Evolutionary conservation across 2,797 vertebrate species (phyloP), one percentile per base, ranked within the genome.

Genomic region (Clarias pachynema): DNA sequence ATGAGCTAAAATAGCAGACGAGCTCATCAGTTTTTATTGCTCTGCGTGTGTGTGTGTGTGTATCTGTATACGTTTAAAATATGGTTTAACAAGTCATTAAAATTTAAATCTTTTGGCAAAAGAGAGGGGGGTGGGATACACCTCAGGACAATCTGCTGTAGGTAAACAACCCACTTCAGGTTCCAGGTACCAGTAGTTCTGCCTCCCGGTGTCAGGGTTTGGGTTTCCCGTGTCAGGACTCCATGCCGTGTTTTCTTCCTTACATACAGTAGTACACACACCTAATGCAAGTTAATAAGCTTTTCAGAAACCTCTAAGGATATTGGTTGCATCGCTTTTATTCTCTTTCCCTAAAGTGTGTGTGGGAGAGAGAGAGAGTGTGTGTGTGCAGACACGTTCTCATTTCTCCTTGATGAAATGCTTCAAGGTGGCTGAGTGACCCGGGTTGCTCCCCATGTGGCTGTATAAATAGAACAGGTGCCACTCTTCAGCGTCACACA

Each of bases 381-480:
- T 34, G 49, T 31, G 16, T 40, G 24, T 75, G 70, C 49, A 65
- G 57, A 79, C n/a, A 37, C 62, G 31, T 60, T 81, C 74, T 81
- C 44, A 29, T 40, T 82, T 86, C 82, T 87, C 85, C 88, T 89
- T 87, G 85, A 85, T 66, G 62, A 59, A 84, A 65, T 74, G 87
- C 85, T 85, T 89, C 77, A 88, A 86, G 85, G 88, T 73, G 83
- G 62, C 86, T 80, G 83, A 80, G 62, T 86, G 82, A 84, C 86
- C 86, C 31, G 73, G 69, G 75, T 87, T 57, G 81, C 81, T 86
- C 68, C 88, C 83, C 83, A 24, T 82, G 85, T 88, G 86, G 79
- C 79, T 70, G 79, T 90, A 87, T 84, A 88, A 87, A 88, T 90
- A 90, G 85, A 85, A 77, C 88, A 88, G 86, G 81, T 89, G 74